These are phyloP conservation scores for Sarcophilus harrisii DNA, from an alignment of 2,797 vertebrate species.

Conservation along the genomic window DNA sequence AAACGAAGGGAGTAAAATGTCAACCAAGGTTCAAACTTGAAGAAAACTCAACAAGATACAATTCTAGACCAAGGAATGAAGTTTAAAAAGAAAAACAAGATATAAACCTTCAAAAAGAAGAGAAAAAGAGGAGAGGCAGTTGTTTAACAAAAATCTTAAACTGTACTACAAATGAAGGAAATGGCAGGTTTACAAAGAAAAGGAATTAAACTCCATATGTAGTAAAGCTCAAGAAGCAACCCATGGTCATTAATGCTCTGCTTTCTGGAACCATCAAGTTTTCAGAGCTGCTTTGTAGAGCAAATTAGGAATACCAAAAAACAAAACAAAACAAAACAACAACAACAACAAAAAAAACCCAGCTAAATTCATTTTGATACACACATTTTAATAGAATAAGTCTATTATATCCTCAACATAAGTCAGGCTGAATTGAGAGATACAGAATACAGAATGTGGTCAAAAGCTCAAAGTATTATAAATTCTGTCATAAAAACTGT, in stretches of 20 bases:
- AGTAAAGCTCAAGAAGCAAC: background rate
- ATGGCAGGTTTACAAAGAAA: background rate
- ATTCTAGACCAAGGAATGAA: conserved; percentile 39
- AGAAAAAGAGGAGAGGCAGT: conserved; percentile 40
- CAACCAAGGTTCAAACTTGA: conserved; percentile 1
- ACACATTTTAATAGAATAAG: background rate
- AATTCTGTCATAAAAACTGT: background rate
- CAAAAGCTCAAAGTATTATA: background rate
- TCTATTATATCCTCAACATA: background rate
- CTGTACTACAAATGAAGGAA: conserved; percentile 25
- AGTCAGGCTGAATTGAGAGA: background rate
- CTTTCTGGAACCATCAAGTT: background rate
- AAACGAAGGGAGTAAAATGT: background rate
- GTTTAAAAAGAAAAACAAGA: background rate
- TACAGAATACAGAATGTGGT: background rate
- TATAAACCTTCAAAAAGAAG: conserved; percentile 50
- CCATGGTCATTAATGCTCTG: background rate
- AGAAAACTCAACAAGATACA: conserved; percentile 34
- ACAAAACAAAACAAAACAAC: too few relatives aligned
- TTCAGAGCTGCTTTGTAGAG: background rate
- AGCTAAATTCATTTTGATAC: background rate
- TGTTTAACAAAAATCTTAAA: conserved; percentile 54
- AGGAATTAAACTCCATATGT: background rate
- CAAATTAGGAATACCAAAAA: background rate
- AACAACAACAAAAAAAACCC: background rate